Conservation (phyloP, 2,888 invertebrate species). For the Pachycephus smyrnensis region DNA sequence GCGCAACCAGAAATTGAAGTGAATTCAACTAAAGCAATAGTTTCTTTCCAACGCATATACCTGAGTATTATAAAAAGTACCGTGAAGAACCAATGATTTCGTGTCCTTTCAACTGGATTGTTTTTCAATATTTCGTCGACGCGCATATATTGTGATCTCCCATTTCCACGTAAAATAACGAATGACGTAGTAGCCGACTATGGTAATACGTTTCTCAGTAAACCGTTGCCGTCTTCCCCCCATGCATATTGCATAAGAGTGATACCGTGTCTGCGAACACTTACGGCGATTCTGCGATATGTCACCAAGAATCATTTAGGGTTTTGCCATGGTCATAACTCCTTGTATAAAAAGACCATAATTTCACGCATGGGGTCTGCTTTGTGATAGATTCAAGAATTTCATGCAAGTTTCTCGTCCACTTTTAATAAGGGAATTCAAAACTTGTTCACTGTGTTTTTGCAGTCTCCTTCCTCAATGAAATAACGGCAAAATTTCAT, state of each 20-base stretch:
- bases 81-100: neutral
- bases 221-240: neutral
- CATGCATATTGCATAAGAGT: constrained; percentile 3
- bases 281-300: neutral
- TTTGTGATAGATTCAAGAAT: neutral
- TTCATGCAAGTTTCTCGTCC: neutral
- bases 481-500: neutral
- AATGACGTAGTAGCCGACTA: neutral
- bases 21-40: neutral
- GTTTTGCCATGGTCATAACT: neutral
- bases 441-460: neutral
- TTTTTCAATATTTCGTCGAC: neutral
- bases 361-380: neutral
- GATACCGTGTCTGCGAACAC: constrained; percentile 5
- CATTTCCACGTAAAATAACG: neutral
- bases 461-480: neutral
- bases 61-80: neutral
- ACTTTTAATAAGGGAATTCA: neutral
- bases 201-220: constrained; percentile 9
- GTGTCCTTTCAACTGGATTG: neutral
- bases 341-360: neutral
- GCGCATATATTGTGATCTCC: neutral
- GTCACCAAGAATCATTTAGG: constrained; percentile 4
- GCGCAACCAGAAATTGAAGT: neutral
- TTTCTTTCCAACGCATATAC: neutral